Conservation (phyloP, 1,140 invertebrate genomes). For the Dinoponera quadriceps region DNA sequence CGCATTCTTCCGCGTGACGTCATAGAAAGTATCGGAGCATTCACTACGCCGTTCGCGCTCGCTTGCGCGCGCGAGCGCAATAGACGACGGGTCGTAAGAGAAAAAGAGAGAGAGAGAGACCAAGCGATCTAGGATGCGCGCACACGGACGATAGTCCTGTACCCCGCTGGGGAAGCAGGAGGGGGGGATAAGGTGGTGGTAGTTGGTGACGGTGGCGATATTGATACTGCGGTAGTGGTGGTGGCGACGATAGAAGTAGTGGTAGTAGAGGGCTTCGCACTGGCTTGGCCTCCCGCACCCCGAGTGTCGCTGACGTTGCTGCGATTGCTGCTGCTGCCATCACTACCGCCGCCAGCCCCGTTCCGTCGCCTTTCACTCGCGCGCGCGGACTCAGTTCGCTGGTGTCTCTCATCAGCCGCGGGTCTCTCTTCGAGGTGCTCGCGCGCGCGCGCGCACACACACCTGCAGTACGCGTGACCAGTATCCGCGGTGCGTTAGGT, state of each 20-base stretch:
- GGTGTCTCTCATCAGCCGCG: conserved; percentile 78
- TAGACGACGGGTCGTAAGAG: neutral
- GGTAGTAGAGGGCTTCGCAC: conserved; percentile 47
- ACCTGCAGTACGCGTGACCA: too few relatives aligned
- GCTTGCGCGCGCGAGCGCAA: conserved; percentile 1
- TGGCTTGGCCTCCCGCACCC: neutral
- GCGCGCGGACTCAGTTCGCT: conserved; percentile 77
- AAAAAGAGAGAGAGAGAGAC: neutral
- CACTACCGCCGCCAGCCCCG: conserved; percentile 63
- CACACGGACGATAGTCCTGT: neutral
- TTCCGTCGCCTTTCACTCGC: conserved; percentile 79
- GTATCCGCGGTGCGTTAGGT: conserved; percentile 14
- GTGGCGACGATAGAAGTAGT: neutral
- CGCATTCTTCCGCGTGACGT: conserved; percentile 71
- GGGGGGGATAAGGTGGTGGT: neutral
- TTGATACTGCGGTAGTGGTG: neutral
- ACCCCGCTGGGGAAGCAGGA: neutral
- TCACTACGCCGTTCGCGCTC: conserved; percentile 42
- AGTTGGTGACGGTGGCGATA: neutral
- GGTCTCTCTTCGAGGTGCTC: conserved; percentile 53
- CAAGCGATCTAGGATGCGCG: conserved; percentile 28
- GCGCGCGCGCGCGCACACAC: too few relatives aligned
- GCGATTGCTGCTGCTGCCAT: neutral
- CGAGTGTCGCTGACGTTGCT: conserved; percentile 7
- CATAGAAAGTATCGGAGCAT: conserved; percentile 65